A percentile compares a stretch with the other conserved stretches of the same genome.
Conservation (phyloP, 2,888 invertebrate species). For the Rapana venosa region DNA sequence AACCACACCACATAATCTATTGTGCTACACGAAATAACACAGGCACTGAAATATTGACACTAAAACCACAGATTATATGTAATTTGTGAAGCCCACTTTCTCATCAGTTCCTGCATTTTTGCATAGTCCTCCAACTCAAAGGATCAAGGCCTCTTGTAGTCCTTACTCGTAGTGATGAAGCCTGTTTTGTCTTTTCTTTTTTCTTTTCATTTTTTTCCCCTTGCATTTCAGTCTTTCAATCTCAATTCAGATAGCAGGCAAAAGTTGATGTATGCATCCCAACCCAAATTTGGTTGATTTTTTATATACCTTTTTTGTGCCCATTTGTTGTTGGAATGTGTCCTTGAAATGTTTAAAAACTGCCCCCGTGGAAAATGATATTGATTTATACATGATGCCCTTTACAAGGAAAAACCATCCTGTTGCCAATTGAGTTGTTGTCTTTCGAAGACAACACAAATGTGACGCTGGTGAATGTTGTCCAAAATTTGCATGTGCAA, state of each 20-base stretch:
- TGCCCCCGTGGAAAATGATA: neutral
- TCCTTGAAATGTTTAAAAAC: conserved; percentile 1
- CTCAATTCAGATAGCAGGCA: conserved; percentile 6
- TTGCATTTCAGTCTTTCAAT: neutral
- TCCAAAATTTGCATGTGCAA: neutral
- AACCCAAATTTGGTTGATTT: neutral
- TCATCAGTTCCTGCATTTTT: conserved; percentile 13
- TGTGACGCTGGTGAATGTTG: conserved; percentile 20
- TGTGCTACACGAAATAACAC: conserved; percentile 6
- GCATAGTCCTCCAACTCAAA: neutral
- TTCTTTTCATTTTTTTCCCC: neutral
- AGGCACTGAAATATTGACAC: neutral
- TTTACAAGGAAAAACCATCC: conserved; percentile 14
- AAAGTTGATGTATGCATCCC: conserved; percentile 34
- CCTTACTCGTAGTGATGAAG: neutral
- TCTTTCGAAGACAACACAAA: neutral
- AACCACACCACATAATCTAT: conserved; percentile 6
- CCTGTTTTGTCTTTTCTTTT: neutral
- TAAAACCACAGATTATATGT: neutral
- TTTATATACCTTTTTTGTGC: neutral
- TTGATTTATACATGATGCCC: neutral
- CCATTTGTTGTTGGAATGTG: neutral
- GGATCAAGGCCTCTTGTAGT: conserved; percentile 16
- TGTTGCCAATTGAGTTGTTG: conserved; percentile 31
- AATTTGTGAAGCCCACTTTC: conserved; percentile 1